Percentiles rank a stretch among this genome's conserved stretches.
Conservation (phyloP, 2,888 invertebrate species). For the Lithosia quadra region DNA sequence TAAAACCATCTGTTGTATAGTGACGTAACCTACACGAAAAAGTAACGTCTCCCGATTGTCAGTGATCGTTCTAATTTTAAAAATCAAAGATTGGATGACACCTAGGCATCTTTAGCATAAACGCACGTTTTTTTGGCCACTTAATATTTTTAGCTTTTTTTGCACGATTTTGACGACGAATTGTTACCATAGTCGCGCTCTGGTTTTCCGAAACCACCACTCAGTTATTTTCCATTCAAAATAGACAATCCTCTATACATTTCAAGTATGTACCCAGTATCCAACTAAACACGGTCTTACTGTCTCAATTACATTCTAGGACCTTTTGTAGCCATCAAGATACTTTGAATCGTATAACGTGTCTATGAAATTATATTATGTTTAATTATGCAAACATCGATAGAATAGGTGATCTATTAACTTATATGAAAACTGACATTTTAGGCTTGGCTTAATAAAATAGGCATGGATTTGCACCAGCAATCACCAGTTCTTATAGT, state of each 20-base stretch:
- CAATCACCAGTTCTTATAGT: background rate
- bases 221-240: no score
- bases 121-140: no score
- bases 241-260: no score
- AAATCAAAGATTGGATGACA: slow-evolving; percentile 11
- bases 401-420: background rate
- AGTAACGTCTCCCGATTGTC: slow-evolving; percentile 30
- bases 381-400: background rate
- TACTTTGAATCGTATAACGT: background rate
- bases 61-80: slow-evolving; percentile 43
- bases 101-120: background rate
- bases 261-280: no score
- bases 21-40: slow-evolving; percentile 45
- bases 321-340: background rate
- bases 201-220: no score
- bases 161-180: no score
- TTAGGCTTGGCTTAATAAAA: background rate
- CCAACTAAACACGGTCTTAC: no score
- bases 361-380: background rate
- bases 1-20: slow-evolving; percentile 21
- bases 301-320: background rate
- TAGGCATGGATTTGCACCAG: background rate
- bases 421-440: background rate
- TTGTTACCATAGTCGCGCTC: no score
- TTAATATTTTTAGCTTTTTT: no score